A percentile compares a stretch with the other conserved stretches of the same genome.
Evolutionary conservation across 1,140 invertebrate species (phyloP).

Genomic region (Diachasma alloeum): DNA sequence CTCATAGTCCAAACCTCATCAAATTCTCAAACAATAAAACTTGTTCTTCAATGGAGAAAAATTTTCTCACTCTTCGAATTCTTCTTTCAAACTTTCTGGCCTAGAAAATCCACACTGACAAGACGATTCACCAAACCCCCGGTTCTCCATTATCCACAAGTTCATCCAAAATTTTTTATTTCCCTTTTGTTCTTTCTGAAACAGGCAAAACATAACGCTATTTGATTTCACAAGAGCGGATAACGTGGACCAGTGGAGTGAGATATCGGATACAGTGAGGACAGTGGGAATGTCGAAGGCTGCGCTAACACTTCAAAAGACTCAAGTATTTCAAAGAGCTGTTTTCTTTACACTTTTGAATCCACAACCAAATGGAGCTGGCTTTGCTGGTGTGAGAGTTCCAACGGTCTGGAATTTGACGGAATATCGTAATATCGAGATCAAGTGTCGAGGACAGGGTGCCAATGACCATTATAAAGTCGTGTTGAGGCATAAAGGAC

Average conservation of each 20-base stretch:
- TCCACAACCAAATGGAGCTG: conserved; percentile 75
- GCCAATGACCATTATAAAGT: conserved; percentile 68
- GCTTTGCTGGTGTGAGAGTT: conserved; percentile 72
- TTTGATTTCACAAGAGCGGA: conserved; percentile 60
- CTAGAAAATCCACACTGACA: neutral
- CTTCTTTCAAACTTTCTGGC: neutral
- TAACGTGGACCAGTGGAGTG: conserved; percentile 65
- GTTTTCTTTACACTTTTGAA: conserved; percentile 75
- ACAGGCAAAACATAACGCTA: conserved; percentile 44
- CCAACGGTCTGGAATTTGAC: conserved; percentile 63
- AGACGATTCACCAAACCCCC: neutral
- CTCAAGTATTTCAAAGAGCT: conserved; percentile 69
- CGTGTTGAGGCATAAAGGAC: conserved; percentile 69
- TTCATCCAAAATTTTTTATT: neutral
- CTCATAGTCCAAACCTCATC: neutral
- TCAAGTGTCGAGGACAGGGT: conserved; percentile 70
- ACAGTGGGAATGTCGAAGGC: conserved; percentile 75
- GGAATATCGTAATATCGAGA: conserved; percentile 62
- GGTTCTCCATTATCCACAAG: neutral
- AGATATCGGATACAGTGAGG: conserved; percentile 73
- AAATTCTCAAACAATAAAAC: too few species aligned
- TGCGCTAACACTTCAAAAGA: conserved; percentile 68
- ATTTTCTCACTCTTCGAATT: neutral
- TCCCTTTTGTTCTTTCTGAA: neutral
- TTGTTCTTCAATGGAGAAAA: neutral